phyloP scores from a whole-genome alignment of 2,888 invertebrate species.

The Pterobdella sp. region DNA sequence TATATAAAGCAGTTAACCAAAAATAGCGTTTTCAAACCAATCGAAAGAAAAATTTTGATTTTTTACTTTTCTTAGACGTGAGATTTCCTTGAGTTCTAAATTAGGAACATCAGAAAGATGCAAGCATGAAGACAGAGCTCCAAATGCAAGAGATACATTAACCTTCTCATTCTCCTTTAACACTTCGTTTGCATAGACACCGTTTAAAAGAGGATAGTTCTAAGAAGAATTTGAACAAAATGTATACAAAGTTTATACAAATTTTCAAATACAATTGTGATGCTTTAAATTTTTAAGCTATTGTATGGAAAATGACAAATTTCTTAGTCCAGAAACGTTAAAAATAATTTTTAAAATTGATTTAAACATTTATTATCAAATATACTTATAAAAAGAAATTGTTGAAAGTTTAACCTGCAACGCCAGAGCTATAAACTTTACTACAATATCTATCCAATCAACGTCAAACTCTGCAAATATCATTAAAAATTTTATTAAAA shows the following conservation, averaged over 20 bases:
- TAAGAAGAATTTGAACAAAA: background rate
- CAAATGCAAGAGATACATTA: background rate
- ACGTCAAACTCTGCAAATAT: no score
- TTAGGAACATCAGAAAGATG: background rate
- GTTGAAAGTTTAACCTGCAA: background rate
- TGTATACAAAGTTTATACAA: no score
- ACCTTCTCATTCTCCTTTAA: background rate
- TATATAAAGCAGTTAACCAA: no score
- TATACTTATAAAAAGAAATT: no score
- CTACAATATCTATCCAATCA: background rate
- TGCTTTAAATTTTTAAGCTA: no score
- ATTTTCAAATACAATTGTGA: no score
- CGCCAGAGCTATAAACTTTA: background rate
- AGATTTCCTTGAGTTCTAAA: background rate
- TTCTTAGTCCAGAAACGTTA: no score
- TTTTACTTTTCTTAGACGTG: background rate
- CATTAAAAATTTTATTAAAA: background rate
- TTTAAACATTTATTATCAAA: no score
- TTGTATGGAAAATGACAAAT: no score
- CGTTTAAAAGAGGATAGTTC: background rate
- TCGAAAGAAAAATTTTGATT: no score
- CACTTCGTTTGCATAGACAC: background rate
- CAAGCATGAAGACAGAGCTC: background rate
- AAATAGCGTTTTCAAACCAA: no score
- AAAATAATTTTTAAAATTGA: no score